A percentile compares a stretch with the other conserved stretches of the same genome.
These are phyloP conservation scores for Schlechtendalia chinensis DNA, from an alignment of 1,140 invertebrate species.

Conservation along the genomic window DNA sequence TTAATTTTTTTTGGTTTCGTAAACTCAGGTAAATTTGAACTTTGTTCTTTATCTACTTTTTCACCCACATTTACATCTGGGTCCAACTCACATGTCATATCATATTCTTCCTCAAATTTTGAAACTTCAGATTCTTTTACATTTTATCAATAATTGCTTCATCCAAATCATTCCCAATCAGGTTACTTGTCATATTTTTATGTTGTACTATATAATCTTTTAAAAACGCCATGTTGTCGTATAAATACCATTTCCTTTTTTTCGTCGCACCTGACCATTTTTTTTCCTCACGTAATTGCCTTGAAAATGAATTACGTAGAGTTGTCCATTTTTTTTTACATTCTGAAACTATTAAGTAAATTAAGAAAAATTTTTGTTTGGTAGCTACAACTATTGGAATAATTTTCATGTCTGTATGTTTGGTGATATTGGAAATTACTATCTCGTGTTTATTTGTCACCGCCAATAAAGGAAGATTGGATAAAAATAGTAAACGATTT, in stretches of 20 bases:
- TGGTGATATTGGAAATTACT: constrained; percentile 51
- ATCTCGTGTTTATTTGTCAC: constrained; percentile 50
- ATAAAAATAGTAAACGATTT: constrained; percentile 51
- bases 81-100: background rate
- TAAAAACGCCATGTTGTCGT: background rate
- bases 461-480: constrained; percentile 47
- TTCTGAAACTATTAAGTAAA: background rate
- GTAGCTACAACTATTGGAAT: constrained; percentile 51
- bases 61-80: background rate
- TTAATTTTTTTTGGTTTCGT: constrained; percentile 6
- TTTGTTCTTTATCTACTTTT: background rate
- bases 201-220: background rate
- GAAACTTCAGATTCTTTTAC: background rate
- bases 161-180: background rate
- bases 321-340: constrained; percentile 15
- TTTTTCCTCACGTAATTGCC: background rate
- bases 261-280: background rate
- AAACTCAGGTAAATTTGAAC: background rate
- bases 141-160: background rate
- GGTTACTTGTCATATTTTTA: background rate
- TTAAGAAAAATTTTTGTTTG: constrained; percentile 43
- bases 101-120: background rate
- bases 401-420: constrained; percentile 51
- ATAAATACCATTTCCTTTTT: constrained; percentile 14
- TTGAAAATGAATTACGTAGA: background rate